Evolutionary conservation across 2,888 invertebrate genomes (phyloP).

Genomic region (Erpobdella octoculata): DNA sequence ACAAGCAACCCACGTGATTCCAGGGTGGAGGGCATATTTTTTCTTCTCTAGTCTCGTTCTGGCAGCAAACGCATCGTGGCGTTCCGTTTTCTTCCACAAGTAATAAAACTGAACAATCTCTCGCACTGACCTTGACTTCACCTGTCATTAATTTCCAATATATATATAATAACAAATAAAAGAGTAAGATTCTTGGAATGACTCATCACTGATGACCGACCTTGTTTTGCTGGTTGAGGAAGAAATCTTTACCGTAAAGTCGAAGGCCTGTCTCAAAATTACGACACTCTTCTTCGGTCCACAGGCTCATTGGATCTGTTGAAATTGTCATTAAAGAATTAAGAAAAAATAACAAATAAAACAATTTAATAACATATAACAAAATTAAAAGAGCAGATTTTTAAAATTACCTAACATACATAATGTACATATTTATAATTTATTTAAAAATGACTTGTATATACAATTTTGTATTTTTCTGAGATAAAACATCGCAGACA

Average conservation of each 20-base stretch:
- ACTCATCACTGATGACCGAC: too few species aligned
- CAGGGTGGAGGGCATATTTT: constrained; percentile 82
- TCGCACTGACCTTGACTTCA: constrained; percentile 84
- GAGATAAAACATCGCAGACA: too few species aligned
- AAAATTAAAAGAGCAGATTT: too few species aligned
- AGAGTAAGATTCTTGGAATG: background rate
- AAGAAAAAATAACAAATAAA: too few species aligned
- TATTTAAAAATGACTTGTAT: too few species aligned
- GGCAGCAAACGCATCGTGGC: constrained; percentile 79
- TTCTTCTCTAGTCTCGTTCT: constrained; percentile 82
- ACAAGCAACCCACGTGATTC: constrained; percentile 64
- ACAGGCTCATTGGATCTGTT: constrained; percentile 55
- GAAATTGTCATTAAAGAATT: too few species aligned
- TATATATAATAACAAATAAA: background rate
- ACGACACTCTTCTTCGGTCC: constrained; percentile 93
- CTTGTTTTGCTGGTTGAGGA: constrained; percentile 83
- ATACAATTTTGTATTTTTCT: too few species aligned
- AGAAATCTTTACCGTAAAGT: constrained; percentile 90
- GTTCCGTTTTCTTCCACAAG: constrained; percentile 95
- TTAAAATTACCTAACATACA: too few species aligned
- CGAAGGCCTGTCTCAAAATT: constrained; percentile 92
- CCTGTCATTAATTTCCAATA: constrained; percentile 51
- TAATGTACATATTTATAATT: too few species aligned
- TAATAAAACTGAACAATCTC: constrained; percentile 86
- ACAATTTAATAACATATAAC: too few species aligned